phyloP scores from a whole-genome alignment of 2,113 vertebrate species.

The Xiphophorus maculatus region DNA sequence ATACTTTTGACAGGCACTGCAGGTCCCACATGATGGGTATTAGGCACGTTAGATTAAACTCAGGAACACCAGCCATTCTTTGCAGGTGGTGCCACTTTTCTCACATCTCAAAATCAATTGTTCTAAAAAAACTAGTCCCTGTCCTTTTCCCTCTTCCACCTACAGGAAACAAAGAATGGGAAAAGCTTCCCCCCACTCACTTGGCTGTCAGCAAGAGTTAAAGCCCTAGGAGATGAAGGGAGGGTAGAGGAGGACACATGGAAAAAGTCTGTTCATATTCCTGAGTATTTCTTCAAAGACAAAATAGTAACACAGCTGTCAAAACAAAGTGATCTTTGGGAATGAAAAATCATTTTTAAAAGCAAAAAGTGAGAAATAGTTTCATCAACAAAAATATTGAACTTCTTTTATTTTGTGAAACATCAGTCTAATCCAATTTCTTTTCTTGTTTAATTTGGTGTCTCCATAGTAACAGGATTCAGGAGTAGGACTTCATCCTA shows the following conservation, averaged over 20 bases:
- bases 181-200: slow-evolving; percentile 31
- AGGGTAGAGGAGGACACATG: neutral
- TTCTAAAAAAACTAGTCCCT: slow-evolving; percentile 1
- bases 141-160: neutral
- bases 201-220: slow-evolving; percentile 58
- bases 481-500: neutral
- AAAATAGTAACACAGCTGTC: neutral
- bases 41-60: neutral
- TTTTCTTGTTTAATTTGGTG: neutral
- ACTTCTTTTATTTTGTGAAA: neutral
- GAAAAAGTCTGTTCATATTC: neutral
- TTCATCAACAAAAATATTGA: neutral
- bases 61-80: neutral
- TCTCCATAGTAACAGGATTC: slow-evolving; percentile 4
- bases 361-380: neutral
- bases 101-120: neutral
- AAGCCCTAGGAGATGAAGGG: slow-evolving; percentile 5
- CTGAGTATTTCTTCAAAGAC: neutral
- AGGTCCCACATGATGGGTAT: neutral
- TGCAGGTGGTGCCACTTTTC: neutral
- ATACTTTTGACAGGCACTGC: neutral
- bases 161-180: slow-evolving; percentile 7
- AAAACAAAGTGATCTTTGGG: neutral
- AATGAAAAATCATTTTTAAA: neutral
- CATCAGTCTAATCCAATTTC: neutral